phyloP scores from a whole-genome alignment of 1,140 invertebrate species.

The Papilio glaucus region DNA sequence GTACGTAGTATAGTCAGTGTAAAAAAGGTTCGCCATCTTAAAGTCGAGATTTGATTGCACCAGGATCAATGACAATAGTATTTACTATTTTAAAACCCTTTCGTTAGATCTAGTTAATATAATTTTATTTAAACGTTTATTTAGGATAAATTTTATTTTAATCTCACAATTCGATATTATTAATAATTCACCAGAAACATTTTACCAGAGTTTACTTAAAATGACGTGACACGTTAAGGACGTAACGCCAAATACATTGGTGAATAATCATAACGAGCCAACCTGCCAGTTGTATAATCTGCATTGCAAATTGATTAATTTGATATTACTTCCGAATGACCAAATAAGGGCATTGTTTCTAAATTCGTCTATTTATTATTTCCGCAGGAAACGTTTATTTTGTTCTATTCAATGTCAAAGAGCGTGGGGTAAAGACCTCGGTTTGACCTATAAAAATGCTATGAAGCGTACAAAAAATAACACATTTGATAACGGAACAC shows the following conservation, averaged over 20 bases:
- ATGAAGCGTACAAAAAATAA: slow-evolving; percentile 51
- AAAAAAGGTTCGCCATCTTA: too few species aligned
- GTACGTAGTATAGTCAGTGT: too few species aligned
- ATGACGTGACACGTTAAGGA: background rate
- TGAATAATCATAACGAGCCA: background rate
- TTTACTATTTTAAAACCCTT: too few species aligned
- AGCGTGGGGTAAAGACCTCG: slow-evolving; percentile 69
- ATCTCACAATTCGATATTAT: too few species aligned
- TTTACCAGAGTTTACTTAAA: too few species aligned
- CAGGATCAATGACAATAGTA: too few species aligned
- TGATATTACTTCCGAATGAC: slow-evolving; percentile 47
- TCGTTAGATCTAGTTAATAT: too few species aligned
- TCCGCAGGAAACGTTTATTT: slow-evolving; percentile 65
- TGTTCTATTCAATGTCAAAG: slow-evolving; percentile 51
- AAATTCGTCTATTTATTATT: slow-evolving; percentile 45
- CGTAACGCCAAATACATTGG: background rate
- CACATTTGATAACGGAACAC: slow-evolving; percentile 52
- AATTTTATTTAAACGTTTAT: too few species aligned
- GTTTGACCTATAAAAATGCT: slow-evolving; percentile 64
- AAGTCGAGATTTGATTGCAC: too few species aligned
- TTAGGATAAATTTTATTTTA: too few species aligned
- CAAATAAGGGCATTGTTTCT: slow-evolving; percentile 54
- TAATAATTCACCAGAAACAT: too few species aligned
- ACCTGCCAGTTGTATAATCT: background rate
- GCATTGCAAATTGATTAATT: slow-evolving; percentile 14